Base-by-base conservation (phyloP, 2,888 invertebrate species). In the Campaea margaritaria region DNA sequence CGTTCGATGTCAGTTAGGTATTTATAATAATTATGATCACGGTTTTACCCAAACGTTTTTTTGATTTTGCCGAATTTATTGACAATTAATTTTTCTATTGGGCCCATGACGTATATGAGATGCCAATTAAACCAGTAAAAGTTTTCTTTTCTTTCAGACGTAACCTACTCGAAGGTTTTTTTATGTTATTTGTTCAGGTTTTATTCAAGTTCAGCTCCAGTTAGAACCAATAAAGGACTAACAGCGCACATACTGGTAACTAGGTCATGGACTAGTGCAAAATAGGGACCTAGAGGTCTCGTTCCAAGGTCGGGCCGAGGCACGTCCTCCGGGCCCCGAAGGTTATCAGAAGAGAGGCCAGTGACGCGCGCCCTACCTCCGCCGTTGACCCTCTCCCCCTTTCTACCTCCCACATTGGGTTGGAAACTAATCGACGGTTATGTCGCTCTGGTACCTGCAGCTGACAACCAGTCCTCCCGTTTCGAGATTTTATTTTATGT, bases 381-480 rank as follows among this genome's bases (percentile, higher is more conserved):
- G 47, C 38, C 14, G 52, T 13, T 52, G 44, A 39, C 44, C 39
- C 36, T 41, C 36, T 39, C 21, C 52, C n/a, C 55, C 52, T 21
- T 16, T 57, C 46, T 43, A 60, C 62, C 58, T 58, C 54, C 58
- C 54, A 65, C 52, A 12, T 34, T 44, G 39, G 49, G 57, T 70
- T 68, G 69, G 65, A 67, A 70, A 65, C 68, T 39, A 49, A 58
- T 55, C 51, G n/a, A 48, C 60, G 51, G 50, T 75, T 62, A 74
- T 86, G 70, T 57, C 68, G 58, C 63, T 82, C 84, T 82, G 71
- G 81, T 86, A 78, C 60, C 65, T 68, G 86, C 71, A 70, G 51
- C 70, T 69, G 83, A 84, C 85, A 82, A 74, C 72, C 75, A 75
- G 74, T 77, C 79, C 76, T 69, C 75, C 72, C 68, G 62, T 66